Evolutionary conservation across 2,113 vertebrate genomes (phyloP).

Genomic region (Chroicocephalus ridibundus): DNA sequence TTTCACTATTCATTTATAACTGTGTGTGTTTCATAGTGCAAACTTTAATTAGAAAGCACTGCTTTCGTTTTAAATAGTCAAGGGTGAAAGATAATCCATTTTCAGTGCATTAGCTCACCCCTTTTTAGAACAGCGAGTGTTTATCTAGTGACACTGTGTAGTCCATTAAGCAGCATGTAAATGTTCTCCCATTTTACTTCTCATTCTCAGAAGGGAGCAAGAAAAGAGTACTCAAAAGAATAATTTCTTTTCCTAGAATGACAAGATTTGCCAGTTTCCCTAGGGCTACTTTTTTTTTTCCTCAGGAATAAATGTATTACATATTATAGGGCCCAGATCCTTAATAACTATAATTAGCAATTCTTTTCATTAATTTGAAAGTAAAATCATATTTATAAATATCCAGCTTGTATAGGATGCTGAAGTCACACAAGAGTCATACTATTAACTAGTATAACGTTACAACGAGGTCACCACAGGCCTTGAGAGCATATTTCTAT

Average conservation of each 20-base stretch:
- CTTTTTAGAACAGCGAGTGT: background rate
- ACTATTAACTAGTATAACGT: background rate
- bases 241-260: background rate
- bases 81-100: background rate
- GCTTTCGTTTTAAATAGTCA: background rate
- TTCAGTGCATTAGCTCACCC: background rate
- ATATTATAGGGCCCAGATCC: background rate
- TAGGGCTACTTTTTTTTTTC: background rate
- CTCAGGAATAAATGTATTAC: background rate
- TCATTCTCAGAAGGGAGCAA: background rate
- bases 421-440: background rate
- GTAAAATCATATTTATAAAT: constrained; percentile 1
- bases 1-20: background rate
- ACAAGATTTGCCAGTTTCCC: background rate
- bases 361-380: background rate
- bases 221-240: background rate
- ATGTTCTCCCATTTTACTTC: background rate
- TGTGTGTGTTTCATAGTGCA: background rate
- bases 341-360: background rate
- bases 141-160: background rate
- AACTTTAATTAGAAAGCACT: background rate
- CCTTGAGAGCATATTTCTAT: background rate
- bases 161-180: background rate
- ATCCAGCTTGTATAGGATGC: background rate
- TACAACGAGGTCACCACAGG: background rate